Evolutionary conservation across 2,113 vertebrate species (phyloP).

Genomic region (Chascanopsetta lugubris): DNA sequence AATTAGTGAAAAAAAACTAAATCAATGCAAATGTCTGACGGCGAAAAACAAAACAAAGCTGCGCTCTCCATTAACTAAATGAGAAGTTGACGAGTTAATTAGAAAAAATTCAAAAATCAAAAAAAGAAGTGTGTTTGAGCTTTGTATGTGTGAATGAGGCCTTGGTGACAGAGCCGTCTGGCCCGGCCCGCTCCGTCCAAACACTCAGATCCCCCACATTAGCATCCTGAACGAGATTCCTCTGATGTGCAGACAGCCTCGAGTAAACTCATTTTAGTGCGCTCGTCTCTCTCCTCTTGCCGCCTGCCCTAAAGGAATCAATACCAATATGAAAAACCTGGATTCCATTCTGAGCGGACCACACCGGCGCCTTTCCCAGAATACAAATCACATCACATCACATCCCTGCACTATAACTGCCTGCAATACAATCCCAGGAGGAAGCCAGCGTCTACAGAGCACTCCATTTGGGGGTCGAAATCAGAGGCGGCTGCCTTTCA

Average conservation of each 20-base stretch:
- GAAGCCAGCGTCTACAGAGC: conserved; percentile 55
- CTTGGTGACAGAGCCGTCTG: conserved; percentile 54
- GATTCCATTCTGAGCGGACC: conserved; percentile 78
- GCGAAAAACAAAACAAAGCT: conserved; percentile 29
- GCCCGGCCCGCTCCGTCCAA: conserved; percentile 48
- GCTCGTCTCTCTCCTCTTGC: conserved; percentile 66
- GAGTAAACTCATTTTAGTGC: conserved; percentile 81
- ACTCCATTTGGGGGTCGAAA: conserved; percentile 70
- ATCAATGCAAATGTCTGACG: conserved; percentile 21
- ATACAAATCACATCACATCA: conserved; percentile 80
- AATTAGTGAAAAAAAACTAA: conserved; percentile 30
- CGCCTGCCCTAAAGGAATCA: conserved; percentile 77
- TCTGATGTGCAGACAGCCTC: conserved; percentile 81
- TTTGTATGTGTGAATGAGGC: conserved; percentile 12
- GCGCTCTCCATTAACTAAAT: conserved; percentile 30
- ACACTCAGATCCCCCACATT: conserved; percentile 70
- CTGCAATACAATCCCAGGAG: conserved; percentile 64
- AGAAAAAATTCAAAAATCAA: conserved; percentile 26
- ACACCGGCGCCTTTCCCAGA: conserved; percentile 73
- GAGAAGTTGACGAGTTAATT: conserved; percentile 27
- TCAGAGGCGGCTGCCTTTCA: conserved; percentile 59
- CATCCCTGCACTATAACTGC: conserved; percentile 60
- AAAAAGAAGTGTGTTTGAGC: conserved; percentile 51
- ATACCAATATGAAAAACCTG: conserved; percentile 84
- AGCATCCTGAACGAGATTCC: conserved; percentile 79